phyloP scores from a whole-genome alignment of 2,888 invertebrate genomes.

The Meteorus colon region DNA sequence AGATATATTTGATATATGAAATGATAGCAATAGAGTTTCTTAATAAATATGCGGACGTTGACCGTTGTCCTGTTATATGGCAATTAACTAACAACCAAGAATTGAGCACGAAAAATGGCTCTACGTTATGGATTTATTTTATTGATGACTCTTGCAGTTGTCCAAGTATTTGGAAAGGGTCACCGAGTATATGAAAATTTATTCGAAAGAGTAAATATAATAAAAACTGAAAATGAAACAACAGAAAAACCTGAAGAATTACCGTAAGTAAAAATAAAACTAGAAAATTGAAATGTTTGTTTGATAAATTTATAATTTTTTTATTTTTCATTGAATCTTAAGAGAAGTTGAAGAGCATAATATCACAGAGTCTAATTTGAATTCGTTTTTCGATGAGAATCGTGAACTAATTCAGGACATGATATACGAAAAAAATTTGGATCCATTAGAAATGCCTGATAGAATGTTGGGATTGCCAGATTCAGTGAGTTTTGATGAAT shows the following conservation, averaged over 20 bases:
- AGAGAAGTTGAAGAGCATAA: background rate
- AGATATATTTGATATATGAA: background rate
- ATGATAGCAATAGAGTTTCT: background rate
- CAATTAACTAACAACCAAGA: background rate
- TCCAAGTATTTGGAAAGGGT: constrained; percentile 2
- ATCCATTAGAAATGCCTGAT: constrained; percentile 56
- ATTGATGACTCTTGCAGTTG: constrained; percentile 35
- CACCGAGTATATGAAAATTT: no score
- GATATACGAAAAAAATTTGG: constrained; percentile 52
- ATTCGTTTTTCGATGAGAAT: constrained; percentile 51
- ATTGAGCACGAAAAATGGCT: background rate
- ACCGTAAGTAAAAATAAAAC: background rate
- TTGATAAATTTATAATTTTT: background rate
- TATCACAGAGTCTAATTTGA: constrained; percentile 46
- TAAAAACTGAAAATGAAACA: no score
- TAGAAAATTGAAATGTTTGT: background rate
- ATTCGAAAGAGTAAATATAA: no score
- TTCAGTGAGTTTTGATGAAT: constrained; percentile 49
- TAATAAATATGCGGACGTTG: constrained; percentile 19
- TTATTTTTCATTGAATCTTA: background rate
- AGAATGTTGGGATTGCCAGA: constrained; percentile 45
- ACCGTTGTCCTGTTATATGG: no score
- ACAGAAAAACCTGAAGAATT: background rate
- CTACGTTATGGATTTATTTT: constrained; percentile 9
- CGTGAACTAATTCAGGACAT: constrained; percentile 46